A percentile compares a stretch with the other conserved stretches of the same genome.
Evolutionary conservation across 2,113 vertebrate species (phyloP).

Genomic region (Girardinichthys multiradiatus): DNA sequence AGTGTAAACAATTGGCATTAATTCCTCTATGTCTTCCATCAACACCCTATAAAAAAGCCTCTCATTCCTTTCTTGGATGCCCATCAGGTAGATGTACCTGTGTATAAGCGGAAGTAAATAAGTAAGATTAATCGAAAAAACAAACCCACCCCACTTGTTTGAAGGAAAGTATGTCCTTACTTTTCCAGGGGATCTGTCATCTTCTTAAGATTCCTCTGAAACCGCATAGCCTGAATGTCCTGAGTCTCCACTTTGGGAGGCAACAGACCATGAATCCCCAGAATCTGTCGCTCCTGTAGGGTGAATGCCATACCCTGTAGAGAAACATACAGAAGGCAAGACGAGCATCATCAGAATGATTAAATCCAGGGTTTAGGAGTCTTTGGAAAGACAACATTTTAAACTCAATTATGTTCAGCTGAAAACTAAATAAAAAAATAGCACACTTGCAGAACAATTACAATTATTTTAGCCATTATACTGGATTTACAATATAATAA

Average conservation of each 20-base stretch:
- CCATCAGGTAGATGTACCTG: constrained; percentile 98
- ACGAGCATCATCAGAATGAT: background rate
- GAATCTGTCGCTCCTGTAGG: constrained; percentile 89
- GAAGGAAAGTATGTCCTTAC: constrained; percentile 75
- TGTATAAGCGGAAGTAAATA: background rate
- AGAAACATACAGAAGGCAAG: constrained; percentile 12
- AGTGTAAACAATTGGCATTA: constrained; percentile 98
- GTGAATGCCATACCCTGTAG: constrained; percentile 97
- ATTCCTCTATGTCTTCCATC: constrained; percentile 91
- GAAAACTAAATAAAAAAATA: background rate
- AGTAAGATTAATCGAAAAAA: background rate
- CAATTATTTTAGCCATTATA: too few species aligned
- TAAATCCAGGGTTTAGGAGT: background rate
- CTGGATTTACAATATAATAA: too few species aligned
- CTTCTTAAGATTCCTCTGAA: constrained; percentile 92
- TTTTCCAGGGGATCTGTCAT: constrained; percentile 91
- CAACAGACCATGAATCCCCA: constrained; percentile 93
- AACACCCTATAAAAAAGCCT: constrained; percentile 93
- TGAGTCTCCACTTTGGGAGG: constrained; percentile 97
- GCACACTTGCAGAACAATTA: too few species aligned
- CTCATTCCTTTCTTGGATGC: constrained; percentile 96
- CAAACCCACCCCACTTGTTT: background rate
- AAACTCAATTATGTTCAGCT: background rate
- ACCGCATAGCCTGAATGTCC: constrained; percentile 93
- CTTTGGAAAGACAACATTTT: background rate